Evolutionary conservation across 2,888 invertebrate species (phyloP).

Genomic region (Molorchus minor): DNA sequence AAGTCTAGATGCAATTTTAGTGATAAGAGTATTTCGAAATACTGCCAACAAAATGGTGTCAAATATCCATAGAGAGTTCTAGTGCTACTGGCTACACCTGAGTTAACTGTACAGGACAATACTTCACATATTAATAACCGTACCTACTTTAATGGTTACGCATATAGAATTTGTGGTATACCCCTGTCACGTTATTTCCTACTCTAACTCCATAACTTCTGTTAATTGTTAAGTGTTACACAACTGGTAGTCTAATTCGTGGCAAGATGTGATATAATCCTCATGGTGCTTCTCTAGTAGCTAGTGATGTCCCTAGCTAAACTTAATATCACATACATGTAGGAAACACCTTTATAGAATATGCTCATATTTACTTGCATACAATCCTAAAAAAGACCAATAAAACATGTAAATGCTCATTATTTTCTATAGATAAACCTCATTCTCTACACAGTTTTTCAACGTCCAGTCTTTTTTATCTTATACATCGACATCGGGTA

Average conservation of each 20-base stretch:
- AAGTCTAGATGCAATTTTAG: conserved; percentile 58
- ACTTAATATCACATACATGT: too few relatives aligned
- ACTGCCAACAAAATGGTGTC: conserved; percentile 63
- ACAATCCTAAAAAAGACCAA: too few relatives aligned
- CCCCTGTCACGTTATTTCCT: conserved; percentile 21
- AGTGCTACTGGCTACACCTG: conserved; percentile 53
- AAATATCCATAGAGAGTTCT: conserved; percentile 58
- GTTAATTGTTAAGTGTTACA: conserved; percentile 12
- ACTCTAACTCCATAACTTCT: conserved; percentile 9
- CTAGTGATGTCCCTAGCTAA: conserved; percentile 40
- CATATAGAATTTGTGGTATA: conserved; percentile 20
- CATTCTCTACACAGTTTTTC: too few relatives aligned
- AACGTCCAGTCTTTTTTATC: too few relatives aligned
- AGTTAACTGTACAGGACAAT: conserved; percentile 59
- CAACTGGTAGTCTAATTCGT: conserved; percentile 33
- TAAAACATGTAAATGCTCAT: too few relatives aligned
- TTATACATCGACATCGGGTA: too few relatives aligned
- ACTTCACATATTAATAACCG: conserved; percentile 43
- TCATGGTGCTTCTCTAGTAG: conserved; percentile 45
- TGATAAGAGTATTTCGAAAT: conserved; percentile 57
- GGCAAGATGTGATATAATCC: conserved; percentile 46
- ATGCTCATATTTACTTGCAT: too few relatives aligned
- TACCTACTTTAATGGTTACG: conserved; percentile 26
- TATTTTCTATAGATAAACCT: too few relatives aligned
- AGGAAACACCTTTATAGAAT: too few relatives aligned